These are phyloP conservation scores for Drosophila pandora DNA, from an alignment of 1,140 invertebrate genomes.

Conservation along the genomic window DNA sequence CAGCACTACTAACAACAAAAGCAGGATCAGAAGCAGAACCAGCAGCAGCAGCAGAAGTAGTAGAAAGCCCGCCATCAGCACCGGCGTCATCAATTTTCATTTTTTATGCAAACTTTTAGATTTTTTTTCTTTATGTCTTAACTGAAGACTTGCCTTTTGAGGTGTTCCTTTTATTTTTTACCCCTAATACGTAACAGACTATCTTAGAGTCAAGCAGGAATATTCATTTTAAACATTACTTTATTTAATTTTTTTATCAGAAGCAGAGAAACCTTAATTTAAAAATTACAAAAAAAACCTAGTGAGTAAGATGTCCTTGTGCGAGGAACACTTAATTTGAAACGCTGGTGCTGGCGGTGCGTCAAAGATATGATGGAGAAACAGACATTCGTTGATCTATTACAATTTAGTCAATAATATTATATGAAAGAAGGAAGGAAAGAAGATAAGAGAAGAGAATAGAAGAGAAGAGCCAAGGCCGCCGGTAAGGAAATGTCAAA, in stretches of 20 bases:
- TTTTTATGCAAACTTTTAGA: background rate
- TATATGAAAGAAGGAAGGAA: conserved; percentile 44
- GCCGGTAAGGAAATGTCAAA: background rate
- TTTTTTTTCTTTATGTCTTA: background rate
- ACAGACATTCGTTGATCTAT: conserved; percentile 77
- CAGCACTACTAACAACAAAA: conserved; percentile 22
- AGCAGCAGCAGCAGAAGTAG: background rate
- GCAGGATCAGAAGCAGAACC: background rate
- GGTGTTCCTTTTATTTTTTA: background rate
- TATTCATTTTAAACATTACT: too few relatives aligned
- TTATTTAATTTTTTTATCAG: background rate
- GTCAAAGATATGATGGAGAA: conserved; percentile 41
- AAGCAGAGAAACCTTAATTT: too few relatives aligned
- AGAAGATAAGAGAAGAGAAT: conserved; percentile 2
- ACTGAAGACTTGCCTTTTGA: background rate
- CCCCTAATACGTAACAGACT: background rate
- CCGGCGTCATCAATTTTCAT: conserved; percentile 4
- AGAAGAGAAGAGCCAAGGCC: background rate
- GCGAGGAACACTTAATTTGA: background rate
- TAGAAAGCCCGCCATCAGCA: conserved; percentile 2
- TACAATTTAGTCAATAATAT: conserved; percentile 78
- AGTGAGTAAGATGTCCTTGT: background rate
- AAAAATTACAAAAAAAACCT: background rate
- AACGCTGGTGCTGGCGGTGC: conserved; percentile 16
- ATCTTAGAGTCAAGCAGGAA: too few relatives aligned